Evolutionary conservation across 1,140 invertebrate genomes (phyloP).

Genomic region (Cardiocondyla obscurior): DNA sequence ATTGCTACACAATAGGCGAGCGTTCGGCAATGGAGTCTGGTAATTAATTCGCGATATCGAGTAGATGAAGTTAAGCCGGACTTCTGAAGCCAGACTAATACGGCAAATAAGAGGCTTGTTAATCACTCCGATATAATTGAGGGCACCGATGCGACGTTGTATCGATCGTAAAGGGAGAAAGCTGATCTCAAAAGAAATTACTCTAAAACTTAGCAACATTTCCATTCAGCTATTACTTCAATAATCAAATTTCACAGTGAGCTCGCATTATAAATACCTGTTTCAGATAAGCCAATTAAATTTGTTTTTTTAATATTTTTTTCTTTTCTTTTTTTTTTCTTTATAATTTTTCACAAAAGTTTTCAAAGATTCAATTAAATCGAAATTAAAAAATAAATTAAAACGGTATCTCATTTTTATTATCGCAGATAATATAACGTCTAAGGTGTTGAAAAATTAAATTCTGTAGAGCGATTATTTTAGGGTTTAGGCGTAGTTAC

Average conservation of each 20-base stretch:
- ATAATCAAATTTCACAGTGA: neutral
- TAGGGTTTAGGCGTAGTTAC: neutral
- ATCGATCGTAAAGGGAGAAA: neutral
- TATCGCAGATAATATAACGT: neutral
- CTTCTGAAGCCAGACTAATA: neutral
- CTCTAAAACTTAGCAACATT: neutral
- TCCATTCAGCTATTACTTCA: neutral
- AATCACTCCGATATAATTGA: neutral
- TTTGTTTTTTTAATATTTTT: too few relatives aligned
- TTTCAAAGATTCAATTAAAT: neutral
- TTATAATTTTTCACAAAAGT: too few relatives aligned
- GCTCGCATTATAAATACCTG: neutral
- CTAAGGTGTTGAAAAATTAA: neutral
- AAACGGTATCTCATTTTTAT: neutral
- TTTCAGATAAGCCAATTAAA: too few relatives aligned
- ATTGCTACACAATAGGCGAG: slow-evolving; percentile 16
- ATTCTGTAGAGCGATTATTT: neutral
- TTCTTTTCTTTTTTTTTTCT: too few relatives aligned
- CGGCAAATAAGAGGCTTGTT: neutral
- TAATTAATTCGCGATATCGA: slow-evolving; percentile 27
- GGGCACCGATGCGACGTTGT: neutral
- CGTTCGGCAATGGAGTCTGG: neutral
- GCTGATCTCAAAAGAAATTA: neutral
- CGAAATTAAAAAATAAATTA: neutral
- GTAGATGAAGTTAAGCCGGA: neutral